Base-by-base conservation (phyloP, 2,888 invertebrate species). In the Hyposoter didymator region DNA sequence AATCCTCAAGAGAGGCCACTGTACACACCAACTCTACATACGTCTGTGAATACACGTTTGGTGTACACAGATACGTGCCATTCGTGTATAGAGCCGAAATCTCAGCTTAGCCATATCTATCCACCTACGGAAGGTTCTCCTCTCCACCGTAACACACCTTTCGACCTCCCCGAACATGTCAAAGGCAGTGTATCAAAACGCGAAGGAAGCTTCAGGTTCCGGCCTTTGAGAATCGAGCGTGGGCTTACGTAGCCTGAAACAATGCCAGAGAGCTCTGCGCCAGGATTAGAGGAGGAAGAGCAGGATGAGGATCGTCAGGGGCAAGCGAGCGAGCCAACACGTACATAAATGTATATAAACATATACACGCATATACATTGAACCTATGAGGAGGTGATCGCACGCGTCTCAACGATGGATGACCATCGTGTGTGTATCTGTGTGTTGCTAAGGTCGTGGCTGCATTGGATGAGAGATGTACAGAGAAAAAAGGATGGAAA, bases 381-480 rank as follows among this genome's bases (percentile, higher is more conserved):
- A 19, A 66, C 19, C n/a, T 47, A 43, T 45, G 69, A 28, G 52
- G 52, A 78, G 78, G 82, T 79, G 75, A 83, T 80, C 76, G 73
- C 80, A 78, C 80, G 83, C 70, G 80, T 74, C 67, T 28, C 49
- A 64, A 76, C 62, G 72, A 59, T 67, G 75, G n/a, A 14, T 52
- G 64, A 49, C 72, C 28, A 28, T 22, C 52, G 52, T 55, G 74
- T 55, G 81, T 81, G 76, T 79, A 78, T 84, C 83, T 43, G 81
- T 81, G 76, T 79, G 83, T 84, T 84, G 84, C 79, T 87, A 79
- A 86, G 79, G 79, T 87, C 83, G 78, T 67, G 79, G 79, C 70
- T 84, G 82, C 82, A 78, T 80, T 73, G 79, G 45, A 52, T 5
- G 78, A 59, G 73, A 49, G 66, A 72, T 39, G 39, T 10, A 39